Evolutionary conservation across 2,888 invertebrate species (phyloP), one percentile per base, ranked within the genome.

Genomic region (Byasa hedistus): DNA sequence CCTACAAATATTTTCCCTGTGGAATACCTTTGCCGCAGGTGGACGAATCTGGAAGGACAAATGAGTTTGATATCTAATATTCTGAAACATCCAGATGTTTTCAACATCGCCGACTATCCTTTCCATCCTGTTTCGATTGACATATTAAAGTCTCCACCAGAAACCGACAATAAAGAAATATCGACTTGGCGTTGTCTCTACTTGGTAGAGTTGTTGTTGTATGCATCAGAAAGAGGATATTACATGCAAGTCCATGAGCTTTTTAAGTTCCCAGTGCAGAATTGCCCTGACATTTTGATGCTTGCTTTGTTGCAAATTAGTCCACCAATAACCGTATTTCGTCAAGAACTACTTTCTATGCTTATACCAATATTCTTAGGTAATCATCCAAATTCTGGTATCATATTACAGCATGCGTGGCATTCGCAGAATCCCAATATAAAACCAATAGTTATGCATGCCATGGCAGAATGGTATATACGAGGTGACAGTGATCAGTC

Each of bases 381-480:
- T 51, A 98, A 97, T 87, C 99, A 99, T 91, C 97, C 98, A 0
- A 99, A 99, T 87, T 97, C 98, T 0, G 98, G 96, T 32, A 96
- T 97, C n/a, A 97, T 99, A 70, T 91, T 99, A 65, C 98, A 99
- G 85, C 97, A 98, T 81, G 98, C 98, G 4, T 99, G 99, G 99
- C 97, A 98, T 82, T 94, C 95, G 63, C 96, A 95, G 78, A 94
- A 94, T 73, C 93, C 92, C 22, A 93, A 92, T 71, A 93, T 97
- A 63, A 96, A 96, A 72, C 94, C 95, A 3, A 94, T 96, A 68
- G 96, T 99, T 69, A 98, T 98, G 96, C 97, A 98, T 78, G 95
- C 98, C 1, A 99, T 99, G 98, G 97, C 98, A 0, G 98, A 99
- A 72, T 99, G 98, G 98, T 99, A 99, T 87, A 93, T 96, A 73